These are phyloP conservation scores for Drosophila nigromelanica DNA, from an alignment of 1,140 invertebrate species.

Conservation along the genomic window DNA sequence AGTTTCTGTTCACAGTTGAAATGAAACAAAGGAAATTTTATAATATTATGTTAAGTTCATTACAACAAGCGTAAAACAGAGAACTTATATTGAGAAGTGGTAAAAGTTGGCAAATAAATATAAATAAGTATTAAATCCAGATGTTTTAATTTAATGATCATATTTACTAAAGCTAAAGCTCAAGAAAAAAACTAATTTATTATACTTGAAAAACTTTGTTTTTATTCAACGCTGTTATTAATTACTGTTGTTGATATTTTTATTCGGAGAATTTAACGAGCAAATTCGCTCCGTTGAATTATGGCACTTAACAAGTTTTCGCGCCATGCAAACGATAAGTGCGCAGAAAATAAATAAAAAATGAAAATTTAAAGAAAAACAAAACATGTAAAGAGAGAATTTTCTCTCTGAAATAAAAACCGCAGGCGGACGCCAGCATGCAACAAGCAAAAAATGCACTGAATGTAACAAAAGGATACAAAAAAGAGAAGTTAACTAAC, in stretches of 20 bases:
- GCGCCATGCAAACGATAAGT: neutral
- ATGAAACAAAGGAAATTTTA: no score
- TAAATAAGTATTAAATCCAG: no score
- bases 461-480: neutral
- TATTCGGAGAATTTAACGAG: neutral
- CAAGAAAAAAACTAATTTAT: no score
- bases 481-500: conserved; percentile 10
- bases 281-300: neutral
- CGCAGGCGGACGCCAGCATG: conserved; percentile 2
- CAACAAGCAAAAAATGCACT: conserved; percentile 4
- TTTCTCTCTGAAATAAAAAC: neutral
- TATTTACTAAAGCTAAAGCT: no score
- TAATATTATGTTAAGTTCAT: no score
- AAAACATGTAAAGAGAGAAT: neutral
- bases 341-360: neutral
- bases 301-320: conserved; percentile 8
- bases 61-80: no score
- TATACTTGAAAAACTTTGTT: neutral
- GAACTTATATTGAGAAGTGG: no score
- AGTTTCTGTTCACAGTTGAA: neutral
- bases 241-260: neutral
- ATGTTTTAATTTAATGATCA: no score
- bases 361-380: neutral
- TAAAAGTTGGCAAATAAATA: no score
- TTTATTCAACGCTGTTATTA: neutral